These are phyloP conservation scores for Octodonta nipae DNA, from an alignment of 2,888 invertebrate species.

Conservation along the genomic window DNA sequence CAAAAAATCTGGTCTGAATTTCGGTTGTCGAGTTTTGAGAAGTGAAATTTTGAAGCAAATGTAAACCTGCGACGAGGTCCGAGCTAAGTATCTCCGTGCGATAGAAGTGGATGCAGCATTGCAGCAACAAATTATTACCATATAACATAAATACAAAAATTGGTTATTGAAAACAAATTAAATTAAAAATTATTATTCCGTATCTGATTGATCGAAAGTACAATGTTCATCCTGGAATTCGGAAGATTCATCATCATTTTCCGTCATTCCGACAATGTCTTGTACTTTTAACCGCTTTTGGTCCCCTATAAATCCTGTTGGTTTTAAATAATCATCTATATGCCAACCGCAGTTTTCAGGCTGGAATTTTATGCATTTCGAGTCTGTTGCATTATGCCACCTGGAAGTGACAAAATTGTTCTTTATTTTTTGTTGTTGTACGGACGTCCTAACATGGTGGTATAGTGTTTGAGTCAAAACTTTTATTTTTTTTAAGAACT, in stretches of 20 bases:
- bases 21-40: no score
- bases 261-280: background rate
- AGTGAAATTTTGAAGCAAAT: no score
- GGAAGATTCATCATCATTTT: background rate
- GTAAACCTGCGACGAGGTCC: no score
- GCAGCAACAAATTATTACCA: no score
- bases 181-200: background rate
- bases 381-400: background rate
- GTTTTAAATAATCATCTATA: constrained; percentile 1
- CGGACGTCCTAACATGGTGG: background rate
- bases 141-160: no score
- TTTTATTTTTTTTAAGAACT: constrained; percentile 1
- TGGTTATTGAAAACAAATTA: background rate
- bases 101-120: no score
- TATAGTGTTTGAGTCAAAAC: background rate
- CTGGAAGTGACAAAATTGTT: background rate
- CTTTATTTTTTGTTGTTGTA: background rate
- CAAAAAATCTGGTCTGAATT: no score
- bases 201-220: background rate
- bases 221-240: background rate
- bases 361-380: background rate
- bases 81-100: no score
- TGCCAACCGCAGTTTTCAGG: constrained; percentile 1
- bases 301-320: background rate
- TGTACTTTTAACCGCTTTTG: background rate